A percentile compares a stretch with the other conserved stretches of the same genome.
Conservation (phyloP, 1,140 invertebrate species). For the Thalassaphorura encarpata region DNA sequence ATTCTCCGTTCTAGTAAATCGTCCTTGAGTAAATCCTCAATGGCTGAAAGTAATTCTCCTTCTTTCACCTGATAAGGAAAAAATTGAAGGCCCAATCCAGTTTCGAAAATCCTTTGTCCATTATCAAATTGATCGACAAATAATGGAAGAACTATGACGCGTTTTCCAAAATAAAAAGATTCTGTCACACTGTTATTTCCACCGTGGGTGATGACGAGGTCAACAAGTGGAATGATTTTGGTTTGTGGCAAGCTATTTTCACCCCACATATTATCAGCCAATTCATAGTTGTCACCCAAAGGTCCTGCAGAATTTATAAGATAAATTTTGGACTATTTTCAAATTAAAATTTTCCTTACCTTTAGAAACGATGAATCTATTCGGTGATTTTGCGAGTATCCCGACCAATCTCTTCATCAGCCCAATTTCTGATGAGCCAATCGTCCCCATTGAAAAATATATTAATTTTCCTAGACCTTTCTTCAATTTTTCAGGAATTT, state of each 20-base stretch:
- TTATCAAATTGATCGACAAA: constrained; percentile 1
- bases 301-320: neutral
- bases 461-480: neutral
- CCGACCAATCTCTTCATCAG: neutral
- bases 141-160: neutral
- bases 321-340: neutral
- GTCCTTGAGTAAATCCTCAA: neutral
- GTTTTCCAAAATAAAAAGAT: constrained; percentile 4
- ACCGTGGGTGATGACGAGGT: neutral
- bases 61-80: neutral
- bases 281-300: neutral
- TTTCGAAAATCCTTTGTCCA: neutral
- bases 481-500: neutral
- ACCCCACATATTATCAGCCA: constrained; percentile 1
- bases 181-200: constrained; percentile 1
- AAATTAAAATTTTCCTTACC: neutral
- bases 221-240: neutral
- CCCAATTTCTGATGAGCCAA: neutral
- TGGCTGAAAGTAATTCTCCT: neutral
- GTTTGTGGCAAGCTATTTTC: neutral
- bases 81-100: neutral
- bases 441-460: constrained; percentile 1
- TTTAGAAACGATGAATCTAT: constrained; percentile 2
- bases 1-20: neutral
- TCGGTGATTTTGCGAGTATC: neutral